phyloP scores from a whole-genome alignment of 2,113 vertebrate genomes.

The Melanocharis versteri region DNA sequence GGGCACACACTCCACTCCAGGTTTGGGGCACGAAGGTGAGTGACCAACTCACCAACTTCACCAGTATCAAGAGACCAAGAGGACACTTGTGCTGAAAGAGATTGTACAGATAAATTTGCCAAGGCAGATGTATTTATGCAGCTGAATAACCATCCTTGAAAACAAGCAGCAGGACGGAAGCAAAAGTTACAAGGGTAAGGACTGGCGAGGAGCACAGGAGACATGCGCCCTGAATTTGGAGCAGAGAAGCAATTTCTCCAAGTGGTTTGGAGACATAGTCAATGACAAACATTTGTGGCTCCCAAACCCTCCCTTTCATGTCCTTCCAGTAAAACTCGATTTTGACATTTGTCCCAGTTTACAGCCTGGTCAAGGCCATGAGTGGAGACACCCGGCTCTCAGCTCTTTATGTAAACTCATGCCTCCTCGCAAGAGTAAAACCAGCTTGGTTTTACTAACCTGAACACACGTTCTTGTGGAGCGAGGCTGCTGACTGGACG shows the following conservation, averaged over 20 bases:
- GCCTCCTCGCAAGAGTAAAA: background rate
- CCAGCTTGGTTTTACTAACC: background rate
- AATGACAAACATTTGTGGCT: background rate
- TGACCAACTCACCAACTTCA: background rate
- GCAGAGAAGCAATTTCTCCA: background rate
- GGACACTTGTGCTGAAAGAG: background rate
- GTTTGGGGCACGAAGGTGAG: rapidly evolving
- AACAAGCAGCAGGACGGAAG: background rate
- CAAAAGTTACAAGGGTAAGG: background rate
- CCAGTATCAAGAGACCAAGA: background rate
- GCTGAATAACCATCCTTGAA: background rate
- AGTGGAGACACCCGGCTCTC: background rate
- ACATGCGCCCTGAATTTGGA: rapidly evolving
- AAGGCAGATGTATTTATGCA: background rate
- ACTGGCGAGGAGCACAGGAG: background rate
- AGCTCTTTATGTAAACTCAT: background rate
- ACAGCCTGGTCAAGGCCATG: background rate
- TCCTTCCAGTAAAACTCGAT: background rate
- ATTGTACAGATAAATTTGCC: background rate
- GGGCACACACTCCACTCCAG: too few relatives aligned
- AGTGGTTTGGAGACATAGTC: background rate
- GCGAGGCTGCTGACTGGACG: background rate
- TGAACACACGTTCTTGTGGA: rapidly evolving
- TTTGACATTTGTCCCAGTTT: background rate
- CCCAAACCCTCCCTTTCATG: background rate